Percentiles rank a stretch among this genome's conserved stretches.
These are phyloP conservation scores for Rhagologus leucostigma DNA, from an alignment of 2,113 vertebrate species.

Conservation along the genomic window DNA sequence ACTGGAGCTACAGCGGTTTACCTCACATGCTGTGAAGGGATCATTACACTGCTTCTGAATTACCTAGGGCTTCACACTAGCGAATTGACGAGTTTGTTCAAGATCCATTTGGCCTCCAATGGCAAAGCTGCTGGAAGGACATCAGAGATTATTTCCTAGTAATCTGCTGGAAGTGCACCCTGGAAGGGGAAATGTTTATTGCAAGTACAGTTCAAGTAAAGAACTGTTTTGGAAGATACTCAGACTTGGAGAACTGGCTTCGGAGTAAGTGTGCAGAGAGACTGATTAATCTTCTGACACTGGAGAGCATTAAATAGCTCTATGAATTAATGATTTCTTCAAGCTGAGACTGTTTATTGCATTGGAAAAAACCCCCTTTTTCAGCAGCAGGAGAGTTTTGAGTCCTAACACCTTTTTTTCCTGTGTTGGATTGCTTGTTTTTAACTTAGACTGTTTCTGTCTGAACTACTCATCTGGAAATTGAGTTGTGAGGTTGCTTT, in stretches of 20 bases:
- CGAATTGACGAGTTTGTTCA: not conserved
- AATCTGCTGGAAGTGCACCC: not conserved
- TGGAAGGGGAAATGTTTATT: slow-evolving; percentile 14
- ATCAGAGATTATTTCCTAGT: not conserved
- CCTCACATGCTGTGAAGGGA: not conserved
- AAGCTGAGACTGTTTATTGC: not conserved
- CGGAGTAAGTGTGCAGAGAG: not conserved
- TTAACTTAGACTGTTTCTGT: not conserved
- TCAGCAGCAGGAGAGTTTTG: not conserved
- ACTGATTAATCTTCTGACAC: slow-evolving; percentile 4
- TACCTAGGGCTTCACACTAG: not conserved
- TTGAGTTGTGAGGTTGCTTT: not conserved
- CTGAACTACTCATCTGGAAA: slow-evolving; percentile 22
- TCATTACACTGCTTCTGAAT: not conserved
- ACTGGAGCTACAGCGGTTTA: not conserved
- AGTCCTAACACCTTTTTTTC: not conserved
- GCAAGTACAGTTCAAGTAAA: not conserved
- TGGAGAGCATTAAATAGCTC: not conserved
- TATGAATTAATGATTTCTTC: not conserved
- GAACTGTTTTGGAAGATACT: slow-evolving; percentile 17
- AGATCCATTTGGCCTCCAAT: not conserved
- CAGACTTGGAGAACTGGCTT: not conserved
- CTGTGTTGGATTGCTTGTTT: not conserved
- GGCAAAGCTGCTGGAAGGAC: not conserved
- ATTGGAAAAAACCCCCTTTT: not conserved